A percentile compares a stretch with the other conserved stretches of the same genome.
Conservation (phyloP, 2,113 vertebrate genomes). For the Etia nguti region DNA sequence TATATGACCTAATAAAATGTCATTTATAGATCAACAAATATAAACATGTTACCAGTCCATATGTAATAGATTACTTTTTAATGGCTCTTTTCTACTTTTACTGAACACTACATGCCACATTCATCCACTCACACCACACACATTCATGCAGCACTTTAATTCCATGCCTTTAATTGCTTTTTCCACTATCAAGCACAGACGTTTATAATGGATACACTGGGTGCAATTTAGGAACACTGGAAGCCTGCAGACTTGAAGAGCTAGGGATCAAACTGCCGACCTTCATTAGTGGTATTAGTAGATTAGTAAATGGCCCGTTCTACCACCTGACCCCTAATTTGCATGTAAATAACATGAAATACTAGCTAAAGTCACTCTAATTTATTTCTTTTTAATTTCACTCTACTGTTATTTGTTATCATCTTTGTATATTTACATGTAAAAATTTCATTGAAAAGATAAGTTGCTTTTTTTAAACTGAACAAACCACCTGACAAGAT, state of each 20-base stretch:
- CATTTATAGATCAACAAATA: neutral
- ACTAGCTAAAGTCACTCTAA: neutral
- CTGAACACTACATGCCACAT: neutral
- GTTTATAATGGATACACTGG: neutral
- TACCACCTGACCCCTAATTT: neutral
- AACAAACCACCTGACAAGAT: neutral
- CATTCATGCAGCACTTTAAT: neutral
- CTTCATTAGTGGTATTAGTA: neutral
- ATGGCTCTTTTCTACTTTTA: neutral
- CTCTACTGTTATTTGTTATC: neutral
- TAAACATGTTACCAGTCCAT: neutral
- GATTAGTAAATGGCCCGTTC: neutral
- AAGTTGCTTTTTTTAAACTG: neutral
- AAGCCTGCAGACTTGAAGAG: neutral
- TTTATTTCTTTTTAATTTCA: neutral
- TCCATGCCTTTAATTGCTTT: neutral
- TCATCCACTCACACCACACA: neutral
- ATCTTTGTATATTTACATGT: neutral
- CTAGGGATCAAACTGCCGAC: neutral
- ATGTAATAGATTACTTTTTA: neutral
- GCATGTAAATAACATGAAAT: neutral
- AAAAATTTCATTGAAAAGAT: neutral
- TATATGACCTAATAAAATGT: neutral
- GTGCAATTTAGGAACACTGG: neutral
- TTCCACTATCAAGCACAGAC: neutral